Evolutionary conservation across 2,888 invertebrate genomes (phyloP).

Genomic region (Calameuta idolon): DNA sequence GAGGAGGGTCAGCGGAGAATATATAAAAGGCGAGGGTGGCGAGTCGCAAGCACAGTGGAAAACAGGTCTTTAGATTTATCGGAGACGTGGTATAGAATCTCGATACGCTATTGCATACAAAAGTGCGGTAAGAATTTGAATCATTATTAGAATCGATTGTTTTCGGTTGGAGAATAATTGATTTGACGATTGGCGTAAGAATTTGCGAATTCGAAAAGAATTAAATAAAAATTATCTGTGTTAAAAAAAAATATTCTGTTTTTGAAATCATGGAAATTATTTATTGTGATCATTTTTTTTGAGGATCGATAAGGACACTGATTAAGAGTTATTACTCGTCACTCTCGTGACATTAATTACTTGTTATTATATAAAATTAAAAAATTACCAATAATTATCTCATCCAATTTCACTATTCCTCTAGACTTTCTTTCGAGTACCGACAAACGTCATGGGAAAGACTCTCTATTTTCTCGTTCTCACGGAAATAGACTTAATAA

Average conservation of each 20-base stretch:
- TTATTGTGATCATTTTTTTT: neutral
- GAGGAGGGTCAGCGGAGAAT: constrained; percentile 14
- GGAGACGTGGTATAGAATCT: constrained; percentile 12
- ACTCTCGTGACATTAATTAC: neutral
- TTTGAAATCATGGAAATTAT: neutral
- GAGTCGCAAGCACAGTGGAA: constrained; percentile 23
- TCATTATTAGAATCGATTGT: neutral
- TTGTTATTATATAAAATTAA: neutral
- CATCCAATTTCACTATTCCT: neutral
- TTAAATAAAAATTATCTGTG: neutral
- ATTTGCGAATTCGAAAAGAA: neutral
- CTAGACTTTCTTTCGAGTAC: neutral
- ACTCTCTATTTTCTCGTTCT: too few relatives aligned
- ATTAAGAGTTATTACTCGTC: neutral
- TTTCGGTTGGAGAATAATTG: neutral
- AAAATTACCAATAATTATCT: neutral
- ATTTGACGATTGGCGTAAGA: neutral
- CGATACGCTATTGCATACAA: neutral
- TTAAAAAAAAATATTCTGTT: neutral
- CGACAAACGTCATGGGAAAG: too few relatives aligned
- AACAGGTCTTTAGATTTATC: constrained; percentile 13
- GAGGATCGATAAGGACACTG: neutral
- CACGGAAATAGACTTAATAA: neutral
- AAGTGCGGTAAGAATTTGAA: neutral
- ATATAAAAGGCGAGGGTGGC: constrained; percentile 32